Base-by-base conservation (phyloP, 2,888 invertebrate species). In the Myopa tessellatipennis region DNA sequence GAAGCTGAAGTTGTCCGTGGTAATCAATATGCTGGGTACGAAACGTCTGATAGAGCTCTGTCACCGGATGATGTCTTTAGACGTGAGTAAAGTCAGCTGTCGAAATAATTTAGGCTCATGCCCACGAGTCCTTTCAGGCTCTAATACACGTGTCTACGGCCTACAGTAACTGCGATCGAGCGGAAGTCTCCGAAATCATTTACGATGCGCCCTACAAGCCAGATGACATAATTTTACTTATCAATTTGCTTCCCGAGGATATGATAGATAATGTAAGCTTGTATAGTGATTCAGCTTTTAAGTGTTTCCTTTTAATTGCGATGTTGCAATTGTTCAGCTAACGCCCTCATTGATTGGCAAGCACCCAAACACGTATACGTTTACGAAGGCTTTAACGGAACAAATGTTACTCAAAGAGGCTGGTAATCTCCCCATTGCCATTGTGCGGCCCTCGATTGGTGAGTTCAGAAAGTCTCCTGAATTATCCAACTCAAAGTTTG, bases 311-410 rank as follows among this genome's bases (percentile, higher is more conserved):
- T 14, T 38, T 69, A 12, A 50, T 7, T 68, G 45, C 67, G 16
- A 45, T 26, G 26, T 26, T 26, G 26, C 26, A 10, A 50, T 40
- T 70, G 36, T 40, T 77, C 83, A 91, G 84, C 85, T 90, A 77
- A 90, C 90, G 81, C 90, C 90, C 82, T 86, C 88, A 72, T 83
- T 91, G 82, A 91, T 93, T 84, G 96, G 95, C 82, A 93, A 93
- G 86, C 93, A 97, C 85, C 99, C 99, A 76, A 99, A 99, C 90
- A 98, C 98, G 34, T 99, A 99, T 90, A 98, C 98, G 58, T 96
- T 96, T 90, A 98, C 98, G 80, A 99, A 99, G 91, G 97, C 98
- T 75, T 90, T 99, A 82, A 97, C 98, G 58, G 99, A 99, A 89
- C 94, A 95, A 86, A 93, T 98, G 92, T 91, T 99, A 82, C 92